Evolutionary conservation across 2,888 invertebrate species (phyloP).

Genomic region (Cosmorhoe ocellata): DNA sequence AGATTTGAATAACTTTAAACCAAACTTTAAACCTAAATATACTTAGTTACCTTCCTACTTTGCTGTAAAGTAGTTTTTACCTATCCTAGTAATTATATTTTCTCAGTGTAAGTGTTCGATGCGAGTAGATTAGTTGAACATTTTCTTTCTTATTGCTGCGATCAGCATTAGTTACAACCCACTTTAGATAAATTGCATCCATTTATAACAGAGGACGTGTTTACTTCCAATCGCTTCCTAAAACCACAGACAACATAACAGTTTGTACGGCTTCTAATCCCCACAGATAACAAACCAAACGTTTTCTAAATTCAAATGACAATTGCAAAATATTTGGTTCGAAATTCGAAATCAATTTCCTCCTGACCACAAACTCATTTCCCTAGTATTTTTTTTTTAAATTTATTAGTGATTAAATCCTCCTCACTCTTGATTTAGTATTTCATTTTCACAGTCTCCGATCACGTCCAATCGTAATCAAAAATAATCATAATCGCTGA

Average conservation of each 20-base stretch:
- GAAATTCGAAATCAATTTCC: constrained; percentile 19
- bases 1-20: too few relatives aligned
- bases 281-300: neutral
- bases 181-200: constrained; percentile 12
- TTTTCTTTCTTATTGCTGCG: constrained; percentile 2
- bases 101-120: too few relatives aligned
- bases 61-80: too few relatives aligned
- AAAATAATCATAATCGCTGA: constrained; percentile 24
- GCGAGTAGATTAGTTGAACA: neutral
- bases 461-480: constrained; percentile 21
- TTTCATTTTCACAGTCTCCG: constrained; percentile 9
- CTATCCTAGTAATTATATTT: too few relatives aligned
- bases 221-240: constrained; percentile 11
- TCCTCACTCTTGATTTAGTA: too few relatives aligned
- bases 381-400: neutral
- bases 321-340: constrained; percentile 3
- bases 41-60: too few relatives aligned
- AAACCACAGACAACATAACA: constrained; percentile 6
- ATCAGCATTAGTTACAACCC: constrained; percentile 13
- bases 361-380: constrained; percentile 7
- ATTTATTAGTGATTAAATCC: too few relatives aligned
- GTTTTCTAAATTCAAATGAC: neutral
- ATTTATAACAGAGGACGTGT: constrained; percentile 17
- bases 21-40: too few relatives aligned
- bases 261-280: neutral